phyloP scores from a whole-genome alignment of 1,140 invertebrate genomes.

The Cotesia chilonis region DNA sequence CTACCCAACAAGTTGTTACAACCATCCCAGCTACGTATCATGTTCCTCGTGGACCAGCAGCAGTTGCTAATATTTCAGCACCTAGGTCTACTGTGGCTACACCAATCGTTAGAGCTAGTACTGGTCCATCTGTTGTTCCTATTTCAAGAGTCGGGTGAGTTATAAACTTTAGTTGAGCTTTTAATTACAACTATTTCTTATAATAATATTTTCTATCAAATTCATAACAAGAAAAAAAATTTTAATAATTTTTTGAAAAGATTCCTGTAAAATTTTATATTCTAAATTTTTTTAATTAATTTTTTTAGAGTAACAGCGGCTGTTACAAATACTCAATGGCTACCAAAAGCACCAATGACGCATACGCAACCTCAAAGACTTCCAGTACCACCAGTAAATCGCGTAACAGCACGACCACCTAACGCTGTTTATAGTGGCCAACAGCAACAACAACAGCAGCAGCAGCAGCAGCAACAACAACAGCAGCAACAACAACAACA shows the following conservation, averaged over 20 bases:
- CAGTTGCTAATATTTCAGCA: slow-evolving; percentile 67
- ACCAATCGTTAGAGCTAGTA: slow-evolving; percentile 61
- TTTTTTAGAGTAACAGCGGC: slow-evolving; percentile 49
- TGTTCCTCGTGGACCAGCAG: slow-evolving; percentile 63
- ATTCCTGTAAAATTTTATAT: no score
- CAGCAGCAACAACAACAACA: no score
- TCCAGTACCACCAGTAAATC: slow-evolving; percentile 52
- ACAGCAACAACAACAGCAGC: slow-evolving; percentile 44
- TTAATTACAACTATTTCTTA: neutral
- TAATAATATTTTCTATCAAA: neutral
- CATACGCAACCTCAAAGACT: slow-evolving; percentile 60
- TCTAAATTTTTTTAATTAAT: no score
- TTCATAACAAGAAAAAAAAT: slow-evolving; percentile 13
- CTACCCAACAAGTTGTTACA: slow-evolving; percentile 55
- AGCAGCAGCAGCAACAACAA: neutral
- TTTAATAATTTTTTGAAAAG: neutral
- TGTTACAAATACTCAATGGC: slow-evolving; percentile 58
- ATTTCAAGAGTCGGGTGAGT: slow-evolving; percentile 53
- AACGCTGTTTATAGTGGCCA: slow-evolving; percentile 51
- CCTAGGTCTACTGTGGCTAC: slow-evolving; percentile 65
- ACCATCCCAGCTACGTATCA: slow-evolving; percentile 62
- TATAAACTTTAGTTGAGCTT: neutral
- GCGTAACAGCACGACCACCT: slow-evolving; percentile 53
- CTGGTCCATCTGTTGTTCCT: slow-evolving; percentile 50
- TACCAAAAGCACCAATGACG: slow-evolving; percentile 57